Base-by-base conservation (phyloP, 1,140 invertebrate genomes). In the Drosophila yakuba region DNA sequence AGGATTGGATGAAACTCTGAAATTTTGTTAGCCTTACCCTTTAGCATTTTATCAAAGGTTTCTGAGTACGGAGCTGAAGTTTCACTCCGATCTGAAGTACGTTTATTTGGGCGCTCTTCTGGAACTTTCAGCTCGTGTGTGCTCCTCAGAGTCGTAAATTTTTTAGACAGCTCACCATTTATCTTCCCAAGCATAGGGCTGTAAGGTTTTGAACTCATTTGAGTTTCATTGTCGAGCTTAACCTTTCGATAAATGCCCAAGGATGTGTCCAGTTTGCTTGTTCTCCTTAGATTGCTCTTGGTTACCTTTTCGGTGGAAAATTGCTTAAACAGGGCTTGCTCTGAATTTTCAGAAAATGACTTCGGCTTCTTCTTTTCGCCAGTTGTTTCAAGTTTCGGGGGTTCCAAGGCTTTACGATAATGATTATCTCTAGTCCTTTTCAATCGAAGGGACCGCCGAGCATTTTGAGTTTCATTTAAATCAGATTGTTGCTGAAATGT, bases 1-100 rank as follows among this genome's bases (percentile, higher is more conserved):
- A 28, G 28, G 17, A 28, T 4, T 1, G 28, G 38, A 68, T 72
- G 47, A 23, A 58, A 14, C 4, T 51, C 20, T 3, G 63, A 32
- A 25, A 39, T 17, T 14, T 41, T 20, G 0, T 2, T 2, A 3
- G 14, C n/a, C 2, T 47, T 54, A 6, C n/a, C 17, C 3, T 5
- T 12, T 1, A 35, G 36, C 62, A 48, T 36, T 47, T 67, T 10
- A 14, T 32, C n/a, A 25, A 66, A 60, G 2, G 12, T 11, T 2
- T 48, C 7, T 10, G 47, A 10, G n/a, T 28, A 7, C 12, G 35
- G 32, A 54, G n/a, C 20, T 10, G 32, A 15, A 14, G 36, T 25
- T 36, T 48, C 6, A 4, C 0, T 12, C 2, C 4, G 8, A 17
- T 4, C 3, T 5, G 20, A 12, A 7, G 17, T 4, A 14, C 14